Evolutionary conservation across 2,888 invertebrate species (phyloP).

Genomic region (Xiphydria camelus): DNA sequence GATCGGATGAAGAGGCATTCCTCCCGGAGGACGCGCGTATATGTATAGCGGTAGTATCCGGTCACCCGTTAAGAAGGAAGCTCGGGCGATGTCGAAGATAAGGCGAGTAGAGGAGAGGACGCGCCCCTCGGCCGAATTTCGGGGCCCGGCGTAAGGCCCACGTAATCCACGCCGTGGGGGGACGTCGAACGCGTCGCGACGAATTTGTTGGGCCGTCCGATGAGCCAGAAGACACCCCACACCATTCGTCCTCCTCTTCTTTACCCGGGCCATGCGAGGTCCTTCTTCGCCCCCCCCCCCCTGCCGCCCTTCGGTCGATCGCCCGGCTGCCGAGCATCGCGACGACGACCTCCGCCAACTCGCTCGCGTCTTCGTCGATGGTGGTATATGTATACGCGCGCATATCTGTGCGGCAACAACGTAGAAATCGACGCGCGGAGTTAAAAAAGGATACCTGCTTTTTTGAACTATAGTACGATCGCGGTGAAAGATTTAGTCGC

Average conservation of each 20-base stretch:
- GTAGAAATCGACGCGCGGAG: too few relatives aligned
- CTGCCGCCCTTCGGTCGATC: too few relatives aligned
- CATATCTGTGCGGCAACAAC: too few relatives aligned
- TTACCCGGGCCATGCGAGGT: too few relatives aligned
- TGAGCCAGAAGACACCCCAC: slow-evolving; percentile 53
- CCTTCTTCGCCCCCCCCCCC: slow-evolving; percentile 15
- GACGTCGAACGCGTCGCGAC: slow-evolving; percentile 49
- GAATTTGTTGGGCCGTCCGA: slow-evolving; percentile 53
- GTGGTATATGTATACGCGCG: too few relatives aligned
- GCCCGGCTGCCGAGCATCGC: too few relatives aligned
- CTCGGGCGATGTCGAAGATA: slow-evolving; percentile 54
- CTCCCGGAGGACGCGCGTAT: slow-evolving; percentile 12
- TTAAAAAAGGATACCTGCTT: too few relatives aligned
- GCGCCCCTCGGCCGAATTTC: slow-evolving; percentile 33
- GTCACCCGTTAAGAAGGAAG: slow-evolving; percentile 57
- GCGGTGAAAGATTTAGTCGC: too few relatives aligned
- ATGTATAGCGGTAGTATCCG: slow-evolving; percentile 41
- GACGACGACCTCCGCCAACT: too few relatives aligned
- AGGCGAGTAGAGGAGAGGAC: slow-evolving; percentile 38
- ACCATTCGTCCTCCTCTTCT: slow-evolving; percentile 20
- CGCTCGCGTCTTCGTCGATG: too few relatives aligned
- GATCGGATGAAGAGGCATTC: background rate
- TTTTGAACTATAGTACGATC: too few relatives aligned
- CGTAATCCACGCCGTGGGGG: slow-evolving; percentile 47
- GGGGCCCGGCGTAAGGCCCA: slow-evolving; percentile 30